Conservation (phyloP, 2,888 invertebrate genomes). For the Eulithis prunata region DNA sequence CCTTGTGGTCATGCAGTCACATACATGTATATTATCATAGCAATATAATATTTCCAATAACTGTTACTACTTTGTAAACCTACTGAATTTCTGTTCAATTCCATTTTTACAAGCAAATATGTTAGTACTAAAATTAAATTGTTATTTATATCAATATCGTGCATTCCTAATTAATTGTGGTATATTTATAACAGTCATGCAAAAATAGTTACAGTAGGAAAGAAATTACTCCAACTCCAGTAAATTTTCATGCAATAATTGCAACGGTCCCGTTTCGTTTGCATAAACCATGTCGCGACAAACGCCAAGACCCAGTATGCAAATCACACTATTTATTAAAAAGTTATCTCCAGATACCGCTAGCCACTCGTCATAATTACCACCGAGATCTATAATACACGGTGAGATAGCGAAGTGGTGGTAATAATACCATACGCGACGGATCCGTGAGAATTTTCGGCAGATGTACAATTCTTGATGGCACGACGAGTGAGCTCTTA, state of each 20-base stretch:
- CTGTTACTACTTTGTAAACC: no score
- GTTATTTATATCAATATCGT: no score
- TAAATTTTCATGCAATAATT: conserved; percentile 27
- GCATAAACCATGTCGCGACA: conserved; percentile 54
- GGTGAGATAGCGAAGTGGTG: conserved; percentile 69
- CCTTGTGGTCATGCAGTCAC: background rate
- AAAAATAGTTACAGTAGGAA: no score
- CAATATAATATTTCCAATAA: background rate
- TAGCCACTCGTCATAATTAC: conserved; percentile 78
- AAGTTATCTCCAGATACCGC: conserved; percentile 71
- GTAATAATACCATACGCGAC: conserved; percentile 77
- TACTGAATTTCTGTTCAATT: no score
- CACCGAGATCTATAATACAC: conserved; percentile 67
- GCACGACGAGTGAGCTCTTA: conserved; percentile 79
- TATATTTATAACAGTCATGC: no score
- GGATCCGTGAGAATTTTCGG: conserved; percentile 84
- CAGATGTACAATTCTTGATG: conserved; percentile 84
- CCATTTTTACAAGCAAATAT: no score
- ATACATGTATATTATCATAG: background rate
- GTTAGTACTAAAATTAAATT: no score
- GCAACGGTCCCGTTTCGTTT: conserved; percentile 36
- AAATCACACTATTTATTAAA: conserved; percentile 74
- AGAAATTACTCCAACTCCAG: no score
- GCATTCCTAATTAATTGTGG: no score
- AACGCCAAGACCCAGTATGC: conserved; percentile 66